Base-by-base conservation (phyloP, 2,797 vertebrate genomes). In the Urophycis tenuis region DNA sequence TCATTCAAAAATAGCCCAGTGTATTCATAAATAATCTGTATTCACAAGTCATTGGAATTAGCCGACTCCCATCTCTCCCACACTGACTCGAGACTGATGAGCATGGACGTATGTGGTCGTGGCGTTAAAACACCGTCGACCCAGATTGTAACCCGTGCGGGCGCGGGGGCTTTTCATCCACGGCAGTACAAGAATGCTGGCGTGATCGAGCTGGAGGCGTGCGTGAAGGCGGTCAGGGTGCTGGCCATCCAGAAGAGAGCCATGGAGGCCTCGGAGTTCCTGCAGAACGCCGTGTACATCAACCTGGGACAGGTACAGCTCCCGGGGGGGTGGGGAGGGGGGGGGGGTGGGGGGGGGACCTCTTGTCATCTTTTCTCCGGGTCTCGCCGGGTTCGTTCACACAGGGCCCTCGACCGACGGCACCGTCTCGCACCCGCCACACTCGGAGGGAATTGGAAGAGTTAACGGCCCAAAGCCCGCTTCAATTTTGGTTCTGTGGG, bases 231-330 rank as follows among this genome's bases (percentile, higher is more conserved):
- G 0, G 97, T 99, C 75, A 89, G 96, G 45, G 96, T 99, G 81
- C 89, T 99, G 77, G 97, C 97, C 72, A 96, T 99, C 82, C 98
- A 99, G 93, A 99, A 97, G 87, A 92, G 94, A 77, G 96, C 96
- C 88, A 96, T 97, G 93, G 98, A 99, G 83, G 98, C 97, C 0
- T 98, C 97, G 0, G 97, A 99, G 73, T 98, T 99, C 80, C 95
- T 99, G 71, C 97, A 99, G 90, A 99, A 97, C 0, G 96, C 97
- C 0, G 97, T 99, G 71, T 99, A 99, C 88, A 99, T 99, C 87
- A 99, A 99, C 84, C 94, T 99, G 72, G 97, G 96, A 14, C 97
- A 98, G 96, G 97, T 98, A 83, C 17, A 53, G 17, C 0, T 1
- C 17, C 11, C 45, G 4, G 14, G 14, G 39, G n/a, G n/a, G n/a